phyloP scores from a whole-genome alignment of 1,140 invertebrate genomes.

The Arctopsyche grandis region DNA sequence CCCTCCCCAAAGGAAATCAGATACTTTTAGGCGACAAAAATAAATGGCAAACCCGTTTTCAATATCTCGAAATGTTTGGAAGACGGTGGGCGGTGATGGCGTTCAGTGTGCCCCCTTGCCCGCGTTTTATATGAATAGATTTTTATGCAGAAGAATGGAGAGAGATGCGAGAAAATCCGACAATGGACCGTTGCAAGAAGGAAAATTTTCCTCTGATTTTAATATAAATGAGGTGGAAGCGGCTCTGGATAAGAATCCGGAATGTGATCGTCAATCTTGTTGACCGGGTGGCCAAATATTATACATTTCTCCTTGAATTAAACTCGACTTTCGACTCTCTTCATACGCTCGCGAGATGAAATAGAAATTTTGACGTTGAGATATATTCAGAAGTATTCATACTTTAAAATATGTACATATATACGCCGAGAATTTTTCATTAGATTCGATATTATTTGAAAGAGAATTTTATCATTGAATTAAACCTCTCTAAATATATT shows the following conservation, averaged over 20 bases:
- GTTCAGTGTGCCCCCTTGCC: slow-evolving; percentile 28
- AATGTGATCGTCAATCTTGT: too few relatives aligned
- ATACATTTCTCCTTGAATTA: too few relatives aligned
- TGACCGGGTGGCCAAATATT: too few relatives aligned
- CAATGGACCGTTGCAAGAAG: not conserved
- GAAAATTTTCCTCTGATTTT: not conserved
- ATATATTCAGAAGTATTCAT: too few relatives aligned
- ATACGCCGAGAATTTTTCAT: too few relatives aligned
- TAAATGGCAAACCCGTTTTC: slow-evolving; percentile 52
- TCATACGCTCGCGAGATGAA: too few relatives aligned
- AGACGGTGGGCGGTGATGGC: not conserved
- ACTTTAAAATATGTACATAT: too few relatives aligned
- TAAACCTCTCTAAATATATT: too few relatives aligned
- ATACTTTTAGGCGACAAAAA: slow-evolving; percentile 48
- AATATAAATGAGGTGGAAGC: not conserved
- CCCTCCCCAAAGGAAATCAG: slow-evolving; percentile 47
- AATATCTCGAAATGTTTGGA: slow-evolving; percentile 40
- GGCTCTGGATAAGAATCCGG: not conserved
- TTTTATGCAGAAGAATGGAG: slow-evolving; percentile 33
- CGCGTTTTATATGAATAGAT: slow-evolving; percentile 31
- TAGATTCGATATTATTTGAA: too few relatives aligned
- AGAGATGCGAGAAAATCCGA: not conserved
- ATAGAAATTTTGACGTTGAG: too few relatives aligned
- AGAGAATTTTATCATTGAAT: too few relatives aligned
- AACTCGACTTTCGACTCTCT: too few relatives aligned